These are phyloP conservation scores for Halesus radiatus DNA, from an alignment of 1,140 invertebrate genomes.

Conservation along the genomic window DNA sequence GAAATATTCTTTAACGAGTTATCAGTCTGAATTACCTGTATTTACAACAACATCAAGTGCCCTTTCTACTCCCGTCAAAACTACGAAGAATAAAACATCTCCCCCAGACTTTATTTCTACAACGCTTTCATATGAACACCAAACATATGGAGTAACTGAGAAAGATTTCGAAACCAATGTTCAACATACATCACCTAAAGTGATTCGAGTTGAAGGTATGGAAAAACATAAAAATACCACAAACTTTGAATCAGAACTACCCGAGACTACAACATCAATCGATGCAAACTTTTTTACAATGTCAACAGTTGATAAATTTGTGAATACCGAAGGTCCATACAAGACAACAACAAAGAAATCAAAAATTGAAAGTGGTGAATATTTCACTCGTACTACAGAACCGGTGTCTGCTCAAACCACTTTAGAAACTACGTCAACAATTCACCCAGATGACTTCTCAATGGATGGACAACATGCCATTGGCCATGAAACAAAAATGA, in stretches of 20 bases:
- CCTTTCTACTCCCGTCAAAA: no score
- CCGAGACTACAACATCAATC: neutral
- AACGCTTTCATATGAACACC: no score
- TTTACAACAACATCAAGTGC: no score
- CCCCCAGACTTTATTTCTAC: neutral
- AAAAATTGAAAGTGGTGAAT: neutral
- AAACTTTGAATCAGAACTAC: neutral
- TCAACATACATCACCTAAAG: neutral
- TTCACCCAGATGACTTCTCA: constrained; percentile 7
- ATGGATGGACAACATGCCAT: constrained; percentile 24
- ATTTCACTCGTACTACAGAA: constrained; percentile 1
- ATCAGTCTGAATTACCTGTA: no score
- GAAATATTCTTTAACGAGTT: no score
- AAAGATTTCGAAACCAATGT: neutral
- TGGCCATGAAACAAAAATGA: constrained; percentile 20
- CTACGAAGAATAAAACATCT: no score
- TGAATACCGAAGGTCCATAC: no score
- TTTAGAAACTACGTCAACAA: neutral
- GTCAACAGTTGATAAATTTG: no score
- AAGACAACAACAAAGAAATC: neutral
- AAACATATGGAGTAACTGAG: neutral
- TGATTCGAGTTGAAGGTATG: neutral
- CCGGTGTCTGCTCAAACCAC: neutral
- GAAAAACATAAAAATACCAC: neutral
- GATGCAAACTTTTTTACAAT: neutral